phyloP scores from a whole-genome alignment of 2,888 invertebrate species.

The Temnothorax unifasciatus region DNA sequence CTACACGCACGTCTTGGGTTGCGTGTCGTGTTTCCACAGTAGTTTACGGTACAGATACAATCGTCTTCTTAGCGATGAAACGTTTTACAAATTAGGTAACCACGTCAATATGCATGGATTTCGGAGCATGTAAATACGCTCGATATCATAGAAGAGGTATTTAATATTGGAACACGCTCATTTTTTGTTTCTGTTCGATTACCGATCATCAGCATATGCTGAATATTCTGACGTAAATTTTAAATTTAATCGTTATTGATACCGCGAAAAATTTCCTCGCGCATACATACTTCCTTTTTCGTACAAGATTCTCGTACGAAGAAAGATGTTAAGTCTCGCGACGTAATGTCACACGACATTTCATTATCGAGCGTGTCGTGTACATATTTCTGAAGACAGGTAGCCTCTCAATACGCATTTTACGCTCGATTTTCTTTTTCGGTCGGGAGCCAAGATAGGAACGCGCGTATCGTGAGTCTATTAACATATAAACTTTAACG shows the following conservation, averaged over 20 bases:
- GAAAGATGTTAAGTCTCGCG: not conserved
- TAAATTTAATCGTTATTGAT: not conserved
- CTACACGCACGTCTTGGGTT: slow-evolving; percentile 46
- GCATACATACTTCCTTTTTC: not conserved
- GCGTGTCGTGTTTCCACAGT: slow-evolving; percentile 28
- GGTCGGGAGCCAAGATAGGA: slow-evolving; percentile 32
- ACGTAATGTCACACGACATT: not conserved
- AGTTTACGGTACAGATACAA: slow-evolving; percentile 33
- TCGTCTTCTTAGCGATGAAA: slow-evolving; percentile 3
- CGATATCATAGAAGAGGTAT: not conserved
- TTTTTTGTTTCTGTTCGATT: not conserved
- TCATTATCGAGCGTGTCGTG: not conserved
- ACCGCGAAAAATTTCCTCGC: not conserved
- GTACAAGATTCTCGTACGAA: not conserved
- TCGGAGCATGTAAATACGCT: slow-evolving; percentile 2
- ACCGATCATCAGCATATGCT: not conserved
- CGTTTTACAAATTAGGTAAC: slow-evolving; percentile 28
- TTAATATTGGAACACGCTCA: not conserved
- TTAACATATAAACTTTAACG: slow-evolving; percentile 77
- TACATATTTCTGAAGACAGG: slow-evolving; percentile 2
- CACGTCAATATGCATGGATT: slow-evolving; percentile 19
- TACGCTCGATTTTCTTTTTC: slow-evolving; percentile 54
- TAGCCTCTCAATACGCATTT: slow-evolving; percentile 36
- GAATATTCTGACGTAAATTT: not conserved
- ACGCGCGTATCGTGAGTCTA: slow-evolving; percentile 56